Evolutionary conservation across 2,888 invertebrate genomes (phyloP).

Genomic region (Pherbina coryleti): DNA sequence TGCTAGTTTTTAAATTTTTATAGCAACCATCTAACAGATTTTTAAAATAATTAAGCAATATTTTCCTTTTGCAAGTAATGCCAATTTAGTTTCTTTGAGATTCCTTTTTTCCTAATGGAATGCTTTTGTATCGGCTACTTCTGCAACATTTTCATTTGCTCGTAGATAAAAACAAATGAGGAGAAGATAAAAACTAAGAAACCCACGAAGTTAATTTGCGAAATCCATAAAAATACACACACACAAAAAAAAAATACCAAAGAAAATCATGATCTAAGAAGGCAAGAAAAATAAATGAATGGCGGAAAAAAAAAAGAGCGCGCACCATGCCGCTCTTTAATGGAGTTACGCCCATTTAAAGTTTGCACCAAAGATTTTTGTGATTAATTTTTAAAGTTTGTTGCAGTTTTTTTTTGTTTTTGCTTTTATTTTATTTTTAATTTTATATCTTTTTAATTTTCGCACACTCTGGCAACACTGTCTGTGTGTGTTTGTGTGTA

Average conservation of each 20-base stretch:
- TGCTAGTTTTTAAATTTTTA: no score
- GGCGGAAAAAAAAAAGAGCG: background rate
- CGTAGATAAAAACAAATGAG: no score
- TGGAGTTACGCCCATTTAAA: constrained; percentile 62
- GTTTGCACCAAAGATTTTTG: constrained; percentile 37
- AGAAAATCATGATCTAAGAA: background rate
- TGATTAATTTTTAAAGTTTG: constrained; percentile 32
- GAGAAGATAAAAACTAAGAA: background rate
- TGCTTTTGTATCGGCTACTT: no score
- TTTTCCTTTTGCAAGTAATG: no score
- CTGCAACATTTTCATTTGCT: no score
- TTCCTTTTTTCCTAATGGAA: no score
- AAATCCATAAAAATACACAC: background rate
- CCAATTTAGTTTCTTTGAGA: no score
- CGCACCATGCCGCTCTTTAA: constrained; percentile 53
- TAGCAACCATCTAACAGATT: no score
- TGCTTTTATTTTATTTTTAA: constrained; percentile 6
- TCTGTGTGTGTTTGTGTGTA: background rate
- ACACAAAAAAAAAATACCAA: background rate
- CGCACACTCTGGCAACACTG: constrained; percentile 37
- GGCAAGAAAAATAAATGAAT: background rate
- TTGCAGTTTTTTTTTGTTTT: constrained; percentile 14
- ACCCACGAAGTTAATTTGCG: background rate
- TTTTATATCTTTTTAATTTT: constrained; percentile 29
- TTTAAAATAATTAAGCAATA: no score